Conservation (phyloP, 2,113 vertebrate species). For the Melanerpes formicivorus region DNA sequence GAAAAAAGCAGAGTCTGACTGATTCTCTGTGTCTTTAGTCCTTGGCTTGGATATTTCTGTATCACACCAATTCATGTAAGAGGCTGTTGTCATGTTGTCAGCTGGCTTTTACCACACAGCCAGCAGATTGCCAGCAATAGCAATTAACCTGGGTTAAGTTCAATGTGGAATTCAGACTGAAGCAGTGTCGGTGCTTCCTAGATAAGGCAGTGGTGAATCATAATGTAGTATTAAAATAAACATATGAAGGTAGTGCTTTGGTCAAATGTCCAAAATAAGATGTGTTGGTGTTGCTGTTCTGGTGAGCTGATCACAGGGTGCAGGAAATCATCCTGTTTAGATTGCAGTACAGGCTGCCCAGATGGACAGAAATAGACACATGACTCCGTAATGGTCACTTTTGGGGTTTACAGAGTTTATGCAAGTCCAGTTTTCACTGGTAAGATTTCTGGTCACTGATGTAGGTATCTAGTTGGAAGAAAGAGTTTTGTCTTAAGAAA, state of each 20-base stretch:
- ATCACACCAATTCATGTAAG: neutral
- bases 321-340: neutral
- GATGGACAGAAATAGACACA: accelerated
- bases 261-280: neutral
- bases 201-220: neutral
- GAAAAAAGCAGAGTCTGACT: neutral
- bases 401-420: neutral
- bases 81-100: conserved; percentile 23
- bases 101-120: conserved; percentile 16
- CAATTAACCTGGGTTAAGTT: conserved; percentile 14
- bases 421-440: neutral
- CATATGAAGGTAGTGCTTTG: neutral
- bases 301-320: neutral
- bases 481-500: neutral
- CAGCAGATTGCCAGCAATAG: conserved; percentile 19
- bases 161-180: neutral
- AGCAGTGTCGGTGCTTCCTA: neutral
- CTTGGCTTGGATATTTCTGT: neutral
- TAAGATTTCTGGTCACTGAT: neutral
- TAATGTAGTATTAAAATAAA: neutral
- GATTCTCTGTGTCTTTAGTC: neutral
- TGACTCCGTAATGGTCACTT: neutral
- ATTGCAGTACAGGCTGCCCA: neutral
- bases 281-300: neutral
- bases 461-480: neutral